Evolutionary conservation across 1,140 invertebrate species (phyloP).

Genomic region (Tribolium madens): DNA sequence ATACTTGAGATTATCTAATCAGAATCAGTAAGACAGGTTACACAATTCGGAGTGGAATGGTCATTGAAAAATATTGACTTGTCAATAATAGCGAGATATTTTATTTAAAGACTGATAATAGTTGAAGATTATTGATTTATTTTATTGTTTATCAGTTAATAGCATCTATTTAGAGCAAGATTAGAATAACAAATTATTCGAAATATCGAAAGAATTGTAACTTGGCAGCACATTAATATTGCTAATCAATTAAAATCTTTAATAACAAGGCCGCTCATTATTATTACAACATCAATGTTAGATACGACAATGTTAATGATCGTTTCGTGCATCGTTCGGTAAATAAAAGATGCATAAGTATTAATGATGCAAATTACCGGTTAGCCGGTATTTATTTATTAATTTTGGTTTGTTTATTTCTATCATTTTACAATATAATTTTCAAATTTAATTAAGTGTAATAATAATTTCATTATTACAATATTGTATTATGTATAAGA

Average conservation of each 20-base stretch:
- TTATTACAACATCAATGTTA: conserved; percentile 12
- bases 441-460: neutral
- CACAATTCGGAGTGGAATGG: neutral
- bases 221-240: conserved; percentile 26
- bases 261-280: conserved; percentile 19
- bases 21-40: conserved; percentile 14
- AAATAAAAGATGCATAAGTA: conserved; percentile 12
- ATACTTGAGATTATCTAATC: conserved; percentile 19
- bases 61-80: conserved; percentile 28
- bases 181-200: conserved; percentile 28
- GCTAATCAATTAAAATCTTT: conserved; percentile 34
- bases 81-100: conserved; percentile 10
- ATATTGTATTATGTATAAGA: neutral
- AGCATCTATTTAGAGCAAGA: conserved; percentile 30
- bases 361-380: conserved; percentile 9
- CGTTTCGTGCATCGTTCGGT: neutral
- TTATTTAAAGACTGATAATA: conserved; percentile 34
- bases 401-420: neutral
- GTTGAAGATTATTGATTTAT: conserved; percentile 21
- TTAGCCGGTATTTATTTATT: neutral
- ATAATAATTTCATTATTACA: no score
- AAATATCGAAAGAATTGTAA: conserved; percentile 8
- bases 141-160: conserved; percentile 37
- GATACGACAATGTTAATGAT: conserved; percentile 1
- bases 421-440: neutral